Evolutionary conservation across 2,888 invertebrate species (phyloP), one percentile per base, ranked within the genome.

Genomic region (Allacma fusca): DNA sequence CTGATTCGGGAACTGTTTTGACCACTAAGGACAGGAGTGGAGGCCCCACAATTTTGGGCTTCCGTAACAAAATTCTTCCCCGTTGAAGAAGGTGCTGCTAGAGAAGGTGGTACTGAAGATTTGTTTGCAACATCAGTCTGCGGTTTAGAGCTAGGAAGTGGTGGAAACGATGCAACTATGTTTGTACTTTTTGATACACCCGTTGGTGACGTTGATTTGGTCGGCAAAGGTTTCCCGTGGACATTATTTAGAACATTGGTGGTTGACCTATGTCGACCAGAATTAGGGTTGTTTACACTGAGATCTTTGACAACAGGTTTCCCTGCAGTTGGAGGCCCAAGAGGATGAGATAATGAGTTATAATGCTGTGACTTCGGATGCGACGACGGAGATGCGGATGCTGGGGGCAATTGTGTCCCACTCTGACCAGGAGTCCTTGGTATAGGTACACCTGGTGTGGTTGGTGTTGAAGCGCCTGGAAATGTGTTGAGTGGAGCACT

Each of bases 281-380:
- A 59, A 68, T 68, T 77, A 23, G 74, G 69, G 65, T 67, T 78
- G 70, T 76, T 79, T 50, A 80, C 79, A 79, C 75, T 80, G 81
- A 81, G 81, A 81, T 81, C 81, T 81, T 81, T 81, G 29, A 78
- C 71, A 68, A 62, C 43, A 43, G 74, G 65, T 40, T 74, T 74
- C 24, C 64, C 74, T 43, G 64, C 40, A 65, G 34, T 40, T 62
- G 74, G n/a, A 29, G 73, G 23, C 43, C 28, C 16, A 21, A 13
- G 40, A 21, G 43, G 21, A 34, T 68, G 68, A 40, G 68, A 23
- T 34, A 21, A 21, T 5, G 40, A 21, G 9, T 68, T 68, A 40
- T 40, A 23, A 12, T 34, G 72, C 28, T 59, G 28, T 7, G 43
- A 19, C 50, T 34, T 44, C 2, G 28, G 1, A 24, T 57, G 70